Conservation (phyloP, 2,888 invertebrate genomes). For the Branchipolynoe longqiensis region DNA sequence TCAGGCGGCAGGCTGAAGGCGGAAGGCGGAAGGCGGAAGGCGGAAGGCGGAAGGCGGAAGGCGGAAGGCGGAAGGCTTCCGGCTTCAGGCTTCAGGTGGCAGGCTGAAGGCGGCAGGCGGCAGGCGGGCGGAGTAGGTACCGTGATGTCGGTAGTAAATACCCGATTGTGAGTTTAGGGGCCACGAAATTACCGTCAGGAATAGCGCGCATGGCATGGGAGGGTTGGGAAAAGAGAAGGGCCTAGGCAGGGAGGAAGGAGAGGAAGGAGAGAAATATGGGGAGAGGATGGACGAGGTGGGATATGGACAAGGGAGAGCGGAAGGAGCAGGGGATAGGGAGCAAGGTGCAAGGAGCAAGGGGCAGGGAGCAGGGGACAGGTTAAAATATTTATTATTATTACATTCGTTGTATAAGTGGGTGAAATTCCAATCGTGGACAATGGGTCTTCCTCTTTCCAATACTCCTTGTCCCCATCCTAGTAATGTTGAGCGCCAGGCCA, state of each 20-base stretch:
- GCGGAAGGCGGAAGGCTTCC: background rate
- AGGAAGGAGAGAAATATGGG: background rate
- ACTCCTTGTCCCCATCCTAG: no score
- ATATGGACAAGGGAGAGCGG: background rate
- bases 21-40: background rate
- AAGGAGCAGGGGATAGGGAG: background rate
- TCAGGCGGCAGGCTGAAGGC: background rate
- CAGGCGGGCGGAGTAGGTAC: background rate
- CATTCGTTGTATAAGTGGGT: no score
- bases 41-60: background rate
- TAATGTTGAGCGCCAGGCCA: no score
- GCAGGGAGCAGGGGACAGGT: background rate
- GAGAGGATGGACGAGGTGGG: background rate
- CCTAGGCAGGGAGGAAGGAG: background rate
- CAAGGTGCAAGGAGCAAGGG: background rate
- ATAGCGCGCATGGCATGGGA: background rate
- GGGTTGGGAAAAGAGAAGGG: background rate
- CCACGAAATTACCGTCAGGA: background rate
- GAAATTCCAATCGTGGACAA: no score
- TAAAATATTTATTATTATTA: no score
- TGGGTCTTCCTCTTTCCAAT: no score
- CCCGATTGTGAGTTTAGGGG: background rate
- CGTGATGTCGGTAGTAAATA: background rate
- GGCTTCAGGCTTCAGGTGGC: background rate
- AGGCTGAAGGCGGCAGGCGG: background rate